Base-by-base conservation (phyloP, 1,140 invertebrate species). In the Cotesia vestalis region DNA sequence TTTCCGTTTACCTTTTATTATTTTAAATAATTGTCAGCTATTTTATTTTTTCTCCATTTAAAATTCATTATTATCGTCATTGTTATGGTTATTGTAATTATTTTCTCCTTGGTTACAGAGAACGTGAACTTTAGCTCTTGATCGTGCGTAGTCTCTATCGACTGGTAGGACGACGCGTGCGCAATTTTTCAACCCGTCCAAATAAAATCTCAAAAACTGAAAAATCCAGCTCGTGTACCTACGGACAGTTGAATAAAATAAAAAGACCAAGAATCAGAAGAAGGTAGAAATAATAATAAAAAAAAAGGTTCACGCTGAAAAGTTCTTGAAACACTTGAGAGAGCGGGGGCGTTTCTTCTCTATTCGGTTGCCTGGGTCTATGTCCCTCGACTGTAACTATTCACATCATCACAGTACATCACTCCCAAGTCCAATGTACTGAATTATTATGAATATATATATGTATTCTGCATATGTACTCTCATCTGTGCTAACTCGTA, bases 121-220 rank as follows among this genome's bases (percentile, higher is more conserved):
- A 46, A 46, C 61, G 12, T 14, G 35, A 63, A 63, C 61, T 36
- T 17, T 36, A n/a, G 38, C 61, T 46, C 12, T 40, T 63, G 38
- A 63, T 63, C 35, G 20, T 20, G 59, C 53, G 40, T 46, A 46
- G 53, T 17, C 14, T 63, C 61, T 63, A 63, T 63, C 61, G 61
- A 63, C 61, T 63, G 14, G 36, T 40, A 63, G 12, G 35, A 14
- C 27, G 38, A 36, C 61, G 61, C 61, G 35, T 63, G 61, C 61
- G 61, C 38, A 36, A 36, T 36, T 63, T 36, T 63, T 63, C 35
- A 36, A 55, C 53, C 5, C 40, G 40, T 46, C 40, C 0, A 46
- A 46, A 46, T 46, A 46, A 46, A 17, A 55, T 14, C 17, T 55
- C 53, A 55, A 55, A n/a, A 55, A 51, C 46, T n/a, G 46, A 51